Evolutionary conservation across 2,888 invertebrate genomes (phyloP), one percentile per base, ranked within the genome.

Genomic region (Mamestra brassicae): DNA sequence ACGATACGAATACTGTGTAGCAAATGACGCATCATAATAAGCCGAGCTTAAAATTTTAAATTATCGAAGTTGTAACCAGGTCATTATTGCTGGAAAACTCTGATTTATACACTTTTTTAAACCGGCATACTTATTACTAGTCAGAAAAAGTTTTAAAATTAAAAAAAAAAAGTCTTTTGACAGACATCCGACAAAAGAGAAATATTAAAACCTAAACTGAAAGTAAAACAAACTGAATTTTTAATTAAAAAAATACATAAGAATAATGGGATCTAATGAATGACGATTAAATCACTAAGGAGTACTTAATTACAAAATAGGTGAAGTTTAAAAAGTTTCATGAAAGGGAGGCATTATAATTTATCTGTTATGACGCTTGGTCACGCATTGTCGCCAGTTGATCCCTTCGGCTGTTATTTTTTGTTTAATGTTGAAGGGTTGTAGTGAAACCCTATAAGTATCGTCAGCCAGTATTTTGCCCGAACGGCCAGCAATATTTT

Each of bases 291-390:
- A 76, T 80, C 62, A 76, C 78, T 77, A 86, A 85, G 71, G 83
- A 78, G 67, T 78, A 80, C 76, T 83, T 86, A 84, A 84, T 85
- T 82, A 82, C 64, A 71, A 58, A 75, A 78, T 76, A 73, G 71
- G 55, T 78, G 52, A 85, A 80, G 75, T 82, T 84, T 78, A 66
- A 85, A 85, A 75, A 78, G 70, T 65, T 80, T 79, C 83, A 79
- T 83, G 85, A 69, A 80, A 77, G 34, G 13, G 34, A 75, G 45
- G 64, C 76, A 79, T 85, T 74, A 85, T 71, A 83, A 80, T 86
- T 26, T 80, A 83, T 85, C 80, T 75, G 57, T 80, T 75, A 86
- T 64, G 83, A 45, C 63, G 54, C 4, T 36, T 11, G 50, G 79
- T 79, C 86, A 86, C 86, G 86, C 79, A 64, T 74, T 68, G 67